These are phyloP conservation scores for Dicyrtomina minuta DNA, from an alignment of 2,888 invertebrate genomes.

Conservation along the genomic window DNA sequence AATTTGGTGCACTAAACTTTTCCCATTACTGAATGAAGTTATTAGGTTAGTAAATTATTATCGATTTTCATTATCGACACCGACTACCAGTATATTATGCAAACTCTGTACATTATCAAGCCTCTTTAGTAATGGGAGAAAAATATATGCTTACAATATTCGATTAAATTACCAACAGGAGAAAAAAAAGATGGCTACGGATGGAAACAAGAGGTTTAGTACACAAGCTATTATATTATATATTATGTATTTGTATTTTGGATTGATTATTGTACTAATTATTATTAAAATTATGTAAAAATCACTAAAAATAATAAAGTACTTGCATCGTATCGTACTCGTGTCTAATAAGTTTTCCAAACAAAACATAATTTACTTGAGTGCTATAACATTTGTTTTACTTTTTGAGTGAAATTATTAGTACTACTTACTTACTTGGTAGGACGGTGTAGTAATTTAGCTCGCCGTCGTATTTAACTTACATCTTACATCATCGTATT, in stretches of 20 bases:
- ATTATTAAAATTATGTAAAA: not conserved
- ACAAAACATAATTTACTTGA: no score
- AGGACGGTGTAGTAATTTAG: no score
- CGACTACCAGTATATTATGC: not conserved
- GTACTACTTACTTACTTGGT: no score
- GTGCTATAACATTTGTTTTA: no score
- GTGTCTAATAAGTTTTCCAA: no score
- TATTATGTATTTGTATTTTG: not conserved
- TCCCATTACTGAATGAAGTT: not conserved
- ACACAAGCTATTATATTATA: not conserved
- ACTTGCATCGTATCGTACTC: no score
- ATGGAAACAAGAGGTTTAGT: not conserved
- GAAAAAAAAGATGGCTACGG: not conserved
- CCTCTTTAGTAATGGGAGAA: not conserved
- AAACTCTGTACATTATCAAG: conserved; percentile 4
- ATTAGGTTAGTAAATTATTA: conserved; percentile 3
- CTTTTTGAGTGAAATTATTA: no score
- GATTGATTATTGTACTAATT: not conserved
- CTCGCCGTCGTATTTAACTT: no score
- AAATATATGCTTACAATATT: not conserved
- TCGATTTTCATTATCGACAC: no score
- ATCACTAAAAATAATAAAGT: no score
- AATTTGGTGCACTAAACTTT: conserved; percentile 15
- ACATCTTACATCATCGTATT: no score
- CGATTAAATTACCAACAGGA: no score